Conservation (phyloP, 2,797 vertebrate species). For the Onychomys leucogaster region DNA sequence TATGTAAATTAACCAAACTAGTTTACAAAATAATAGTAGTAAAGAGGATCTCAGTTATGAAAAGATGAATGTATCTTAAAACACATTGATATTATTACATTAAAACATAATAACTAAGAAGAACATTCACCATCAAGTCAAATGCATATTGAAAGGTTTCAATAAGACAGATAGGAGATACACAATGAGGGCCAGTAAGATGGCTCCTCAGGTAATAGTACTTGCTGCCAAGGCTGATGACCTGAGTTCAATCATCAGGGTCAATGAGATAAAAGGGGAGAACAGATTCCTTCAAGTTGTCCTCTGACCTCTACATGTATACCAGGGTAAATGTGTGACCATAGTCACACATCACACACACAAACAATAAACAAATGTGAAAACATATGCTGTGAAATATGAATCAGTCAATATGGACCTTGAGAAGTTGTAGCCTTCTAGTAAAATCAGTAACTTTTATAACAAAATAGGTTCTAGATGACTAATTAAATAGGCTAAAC, state of each 20-base stretch:
- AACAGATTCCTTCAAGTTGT: background rate
- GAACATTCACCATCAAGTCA: background rate
- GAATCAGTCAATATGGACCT: background rate
- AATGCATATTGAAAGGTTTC: background rate
- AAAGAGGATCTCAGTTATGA: background rate
- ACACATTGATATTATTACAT: background rate
- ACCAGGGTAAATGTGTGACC: background rate
- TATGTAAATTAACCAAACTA: background rate
- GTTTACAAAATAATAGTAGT: background rate
- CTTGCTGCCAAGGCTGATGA: background rate
- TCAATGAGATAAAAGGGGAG: background rate
- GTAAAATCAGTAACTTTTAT: constrained; percentile 25
- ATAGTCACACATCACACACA: background rate
- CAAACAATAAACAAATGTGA: background rate
- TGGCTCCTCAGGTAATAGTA: background rate
- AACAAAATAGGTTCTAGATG: background rate
- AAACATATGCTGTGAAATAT: background rate
- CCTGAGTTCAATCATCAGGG: background rate
- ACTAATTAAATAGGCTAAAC: background rate
- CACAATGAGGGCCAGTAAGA: background rate
- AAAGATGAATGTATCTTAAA: background rate
- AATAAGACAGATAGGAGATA: background rate
- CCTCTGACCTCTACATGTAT: background rate
- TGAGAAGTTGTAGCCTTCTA: background rate
- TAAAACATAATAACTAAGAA: background rate